phyloP scores from a whole-genome alignment of 37 sponge, comb jelly and placozoan genomes.

The Theonella swinhoei region DNA sequence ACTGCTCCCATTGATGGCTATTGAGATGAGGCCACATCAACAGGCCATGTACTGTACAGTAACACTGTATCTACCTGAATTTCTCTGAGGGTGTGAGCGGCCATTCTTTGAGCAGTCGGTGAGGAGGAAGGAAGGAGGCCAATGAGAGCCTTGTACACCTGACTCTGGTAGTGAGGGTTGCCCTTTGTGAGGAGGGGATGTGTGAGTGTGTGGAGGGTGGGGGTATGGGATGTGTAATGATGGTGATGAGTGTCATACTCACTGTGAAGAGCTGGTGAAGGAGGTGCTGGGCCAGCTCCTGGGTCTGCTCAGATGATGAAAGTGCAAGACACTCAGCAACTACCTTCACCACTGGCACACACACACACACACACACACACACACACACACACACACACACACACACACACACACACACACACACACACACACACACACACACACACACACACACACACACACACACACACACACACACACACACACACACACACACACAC shows the following conservation, averaged over 20 bases:
- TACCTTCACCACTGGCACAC: constrained; percentile 67
- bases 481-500: too few species aligned
- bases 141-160: constrained; percentile 90
- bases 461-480: too few species aligned
- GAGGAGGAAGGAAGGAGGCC: constrained; percentile 80
- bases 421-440: too few species aligned
- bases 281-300: constrained; percentile 65
- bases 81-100: constrained; percentile 77
- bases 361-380: not conserved
- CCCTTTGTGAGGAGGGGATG: constrained; percentile 52
- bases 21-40: not conserved
- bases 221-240: not conserved
- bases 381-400: not conserved
- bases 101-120: constrained; percentile 78
- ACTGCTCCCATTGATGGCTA: constrained; percentile 85
- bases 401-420: too few species aligned
- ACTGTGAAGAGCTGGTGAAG: constrained; percentile 63
- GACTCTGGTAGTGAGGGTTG: constrained; percentile 91
- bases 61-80: constrained; percentile 42
- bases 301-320: constrained; percentile 58
- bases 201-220: not conserved
- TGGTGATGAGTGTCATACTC: not conserved
- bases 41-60: too few species aligned
- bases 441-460: too few species aligned
- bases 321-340: constrained; percentile 91